Evolutionary conservation across 1,140 invertebrate species (phyloP).

Genomic region (Globodera rostochiensis): DNA sequence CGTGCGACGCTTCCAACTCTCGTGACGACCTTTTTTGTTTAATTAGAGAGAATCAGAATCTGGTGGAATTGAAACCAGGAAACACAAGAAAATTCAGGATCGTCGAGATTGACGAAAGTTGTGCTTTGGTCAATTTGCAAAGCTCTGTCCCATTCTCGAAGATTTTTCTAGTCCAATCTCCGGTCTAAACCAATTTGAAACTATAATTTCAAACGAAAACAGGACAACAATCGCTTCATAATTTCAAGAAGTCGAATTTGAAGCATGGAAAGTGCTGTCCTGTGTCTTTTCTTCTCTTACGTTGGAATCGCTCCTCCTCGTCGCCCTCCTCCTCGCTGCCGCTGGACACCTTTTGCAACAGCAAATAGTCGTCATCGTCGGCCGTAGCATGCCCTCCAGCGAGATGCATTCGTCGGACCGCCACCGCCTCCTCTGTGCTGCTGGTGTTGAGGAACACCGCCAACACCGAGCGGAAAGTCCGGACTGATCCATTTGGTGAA

Average conservation of each 20-base stretch:
- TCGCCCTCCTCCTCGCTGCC: conserved; percentile 34
- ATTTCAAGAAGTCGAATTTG: no score
- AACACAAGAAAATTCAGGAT: no score
- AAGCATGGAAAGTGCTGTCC: no score
- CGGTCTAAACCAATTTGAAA: no score
- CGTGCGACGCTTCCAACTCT: conserved; percentile 30
- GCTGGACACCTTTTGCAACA: conserved; percentile 40
- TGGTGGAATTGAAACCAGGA: no score
- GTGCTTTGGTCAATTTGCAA: no score
- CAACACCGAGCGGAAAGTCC: conserved; percentile 8
- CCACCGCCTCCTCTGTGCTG: neutral
- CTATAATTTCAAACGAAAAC: no score
- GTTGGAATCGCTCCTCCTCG: conserved; percentile 30
- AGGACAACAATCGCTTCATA: no score
- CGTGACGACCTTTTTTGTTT: conserved; percentile 16
- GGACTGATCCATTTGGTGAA: conserved; percentile 20
- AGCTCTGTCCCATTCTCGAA: no score
- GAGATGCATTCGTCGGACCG: neutral
- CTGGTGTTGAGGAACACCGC: neutral
- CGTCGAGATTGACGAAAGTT: no score
- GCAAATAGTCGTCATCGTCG: conserved; percentile 22
- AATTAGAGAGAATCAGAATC: no score
- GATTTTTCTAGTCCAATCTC: no score
- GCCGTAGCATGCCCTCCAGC: neutral
- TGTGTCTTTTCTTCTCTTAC: neutral